Conservation (phyloP, 2,888 invertebrate genomes). For the Elysia crispata region DNA sequence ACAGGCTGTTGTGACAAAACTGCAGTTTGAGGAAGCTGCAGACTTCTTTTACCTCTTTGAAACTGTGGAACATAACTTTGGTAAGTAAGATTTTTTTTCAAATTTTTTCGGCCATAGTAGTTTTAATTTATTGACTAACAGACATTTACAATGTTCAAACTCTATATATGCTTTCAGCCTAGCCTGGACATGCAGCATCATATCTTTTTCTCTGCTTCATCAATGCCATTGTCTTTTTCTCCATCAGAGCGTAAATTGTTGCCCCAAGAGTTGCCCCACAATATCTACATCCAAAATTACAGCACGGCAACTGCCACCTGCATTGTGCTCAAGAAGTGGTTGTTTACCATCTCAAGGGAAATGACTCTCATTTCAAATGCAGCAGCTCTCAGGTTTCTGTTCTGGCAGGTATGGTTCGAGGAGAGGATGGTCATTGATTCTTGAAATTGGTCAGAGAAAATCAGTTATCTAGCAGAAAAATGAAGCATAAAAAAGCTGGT, state of each 20-base stretch:
- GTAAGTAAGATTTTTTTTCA: slow-evolving; percentile 80
- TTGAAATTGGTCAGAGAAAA: too few species aligned
- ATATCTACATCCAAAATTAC: slow-evolving; percentile 98
- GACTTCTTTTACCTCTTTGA: slow-evolving; percentile 97
- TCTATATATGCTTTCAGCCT: neutral
- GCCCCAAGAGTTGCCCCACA: slow-evolving; percentile 96
- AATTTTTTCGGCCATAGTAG: neutral
- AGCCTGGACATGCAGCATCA: too few species aligned
- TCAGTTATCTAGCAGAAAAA: too few species aligned
- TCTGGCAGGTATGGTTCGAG: slow-evolving; percentile 74
- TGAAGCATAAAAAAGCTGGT: too few species aligned
- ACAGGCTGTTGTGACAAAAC: slow-evolving; percentile 89
- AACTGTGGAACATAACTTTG: slow-evolving; percentile 97
- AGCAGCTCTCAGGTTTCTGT: slow-evolving; percentile 86
- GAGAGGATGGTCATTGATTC: neutral
- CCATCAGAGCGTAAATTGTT: slow-evolving; percentile 93
- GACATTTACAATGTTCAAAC: too few species aligned
- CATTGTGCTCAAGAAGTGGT: slow-evolving; percentile 83
- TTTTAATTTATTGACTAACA: neutral
- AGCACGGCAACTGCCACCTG: slow-evolving; percentile 98
- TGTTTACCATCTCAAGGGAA: slow-evolving; percentile 76
- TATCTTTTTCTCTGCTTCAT: too few species aligned
- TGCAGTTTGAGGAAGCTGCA: slow-evolving; percentile 88
- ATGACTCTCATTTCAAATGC: slow-evolving; percentile 79
- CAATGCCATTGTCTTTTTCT: neutral